phyloP scores from a whole-genome alignment of 2,797 vertebrate species.

The Falco peregrinus region DNA sequence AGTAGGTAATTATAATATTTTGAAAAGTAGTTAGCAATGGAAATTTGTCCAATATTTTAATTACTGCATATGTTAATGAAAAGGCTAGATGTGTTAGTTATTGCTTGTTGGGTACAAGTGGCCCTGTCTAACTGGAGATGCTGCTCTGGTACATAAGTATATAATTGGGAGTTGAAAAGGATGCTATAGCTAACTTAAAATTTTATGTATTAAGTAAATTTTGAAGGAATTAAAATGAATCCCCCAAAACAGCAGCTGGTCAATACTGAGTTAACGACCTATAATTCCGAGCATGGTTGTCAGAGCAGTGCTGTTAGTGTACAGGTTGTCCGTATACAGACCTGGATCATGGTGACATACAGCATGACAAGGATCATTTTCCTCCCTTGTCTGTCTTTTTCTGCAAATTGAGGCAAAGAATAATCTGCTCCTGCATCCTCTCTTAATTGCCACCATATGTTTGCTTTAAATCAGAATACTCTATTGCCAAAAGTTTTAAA shows the following conservation, averaged over 20 bases:
- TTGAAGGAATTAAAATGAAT: neutral
- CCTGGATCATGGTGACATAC: too few species aligned
- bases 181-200: neutral
- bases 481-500: neutral
- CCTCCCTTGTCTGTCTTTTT: neutral
- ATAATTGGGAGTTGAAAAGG: neutral
- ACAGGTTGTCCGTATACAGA: fast-evolving
- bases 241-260: neutral
- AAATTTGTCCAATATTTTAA: neutral
- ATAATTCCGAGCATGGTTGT: neutral
- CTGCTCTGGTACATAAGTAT: neutral
- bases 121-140: neutral
- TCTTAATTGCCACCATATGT: fast-evolving
- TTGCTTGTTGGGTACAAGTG: fast-evolving
- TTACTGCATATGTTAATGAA: neutral
- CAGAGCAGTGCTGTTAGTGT: neutral
- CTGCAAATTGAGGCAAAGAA: neutral
- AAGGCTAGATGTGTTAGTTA: neutral
- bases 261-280: neutral
- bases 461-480: neutral
- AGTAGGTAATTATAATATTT: neutral
- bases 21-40: neutral
- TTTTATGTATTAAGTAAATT: neutral
- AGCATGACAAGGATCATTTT: neutral
- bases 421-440: neutral